Conservation (phyloP, 2,113 vertebrate genomes). For the Prolemur simus region DNA sequence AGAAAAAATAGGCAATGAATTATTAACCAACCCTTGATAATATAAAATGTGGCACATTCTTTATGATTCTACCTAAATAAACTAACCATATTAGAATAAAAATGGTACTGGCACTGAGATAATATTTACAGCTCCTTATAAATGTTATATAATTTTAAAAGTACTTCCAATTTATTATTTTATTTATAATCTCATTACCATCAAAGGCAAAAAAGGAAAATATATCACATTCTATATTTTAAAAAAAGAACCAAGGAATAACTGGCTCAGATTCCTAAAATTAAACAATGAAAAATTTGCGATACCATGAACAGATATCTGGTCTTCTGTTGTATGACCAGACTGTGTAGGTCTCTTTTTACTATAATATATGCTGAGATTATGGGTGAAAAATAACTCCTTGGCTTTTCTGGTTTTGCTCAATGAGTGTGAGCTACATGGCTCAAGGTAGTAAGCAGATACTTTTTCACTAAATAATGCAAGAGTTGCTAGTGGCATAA, state of each 20-base stretch:
- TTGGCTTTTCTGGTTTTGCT: not conserved
- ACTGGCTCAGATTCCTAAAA: not conserved
- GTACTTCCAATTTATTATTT: not conserved
- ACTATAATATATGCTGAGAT: not conserved
- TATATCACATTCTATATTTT: not conserved
- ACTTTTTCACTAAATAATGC: conserved; percentile 70
- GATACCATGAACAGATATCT: not conserved
- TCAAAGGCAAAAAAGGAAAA: not conserved
- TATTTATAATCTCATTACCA: not conserved
- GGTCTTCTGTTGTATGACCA: not conserved
- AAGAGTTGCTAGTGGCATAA: conserved; percentile 14
- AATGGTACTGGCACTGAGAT: not conserved
- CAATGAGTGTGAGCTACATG: not conserved
- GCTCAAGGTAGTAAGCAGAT: not conserved
- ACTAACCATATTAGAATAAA: not conserved
- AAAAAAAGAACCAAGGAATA: not conserved
- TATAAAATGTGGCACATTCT: not conserved
- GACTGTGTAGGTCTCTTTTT: not conserved
- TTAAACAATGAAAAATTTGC: not conserved
- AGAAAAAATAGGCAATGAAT: not conserved
- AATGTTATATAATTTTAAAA: not conserved
- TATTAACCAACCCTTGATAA: not conserved
- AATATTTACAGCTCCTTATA: not conserved
- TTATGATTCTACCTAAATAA: not conserved
- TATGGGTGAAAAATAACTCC: conserved; percentile 34